Base-by-base conservation (phyloP, 2,797 vertebrate genomes). In the Champsocephalus esox region DNA sequence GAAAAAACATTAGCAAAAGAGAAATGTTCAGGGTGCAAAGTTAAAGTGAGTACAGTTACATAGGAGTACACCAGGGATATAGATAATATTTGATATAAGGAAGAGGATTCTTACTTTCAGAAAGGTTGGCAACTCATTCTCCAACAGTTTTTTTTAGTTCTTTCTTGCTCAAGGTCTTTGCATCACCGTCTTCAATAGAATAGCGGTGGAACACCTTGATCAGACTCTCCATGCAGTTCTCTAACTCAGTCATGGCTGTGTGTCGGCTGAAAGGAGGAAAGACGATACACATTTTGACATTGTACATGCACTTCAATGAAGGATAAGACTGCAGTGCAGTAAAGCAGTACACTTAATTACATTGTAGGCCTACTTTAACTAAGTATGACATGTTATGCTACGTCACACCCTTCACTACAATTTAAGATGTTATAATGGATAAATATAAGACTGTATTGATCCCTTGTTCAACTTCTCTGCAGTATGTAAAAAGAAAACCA, bases 71-170 rank as follows among this genome's bases (percentile, higher is more conserved):
- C 17, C 17, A 17, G 68, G 3, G 3, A 51, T 2, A 49, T 12
- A 43, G 48, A 32, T 52, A 24, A 28, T 1, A 11, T 48, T 17
- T 32, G 28, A 72, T 10, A 9, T 3, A 54, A 13, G 13, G 41
- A n/a, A 38, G 34, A 21, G 28, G 12, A 24, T 46, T 82, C 58
- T 94, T 90, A 98, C 98, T 91, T 95, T 93, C 0, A 97, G 90
- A 87, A 98, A 99, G 41, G 79, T 90, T 0, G 92, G 82, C 38
- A 99, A 89, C 86, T 99, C 97, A 0, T 44, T 80, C 62, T 96
- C 94, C 93, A 99, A 56, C 9, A 98, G 92, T 43, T 84, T 87
- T 87, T 67, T 89, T 96, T 55, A 97, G 87, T 75, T 97, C 95
- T 69, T 85, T 93, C 32, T 93, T 94, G 85, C 48, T 95, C 56